A percentile compares a stretch with the other conserved stretches of the same genome.
These are phyloP conservation scores for Theristicus caerulescens DNA, from an alignment of 2,113 vertebrate species.

Conservation along the genomic window DNA sequence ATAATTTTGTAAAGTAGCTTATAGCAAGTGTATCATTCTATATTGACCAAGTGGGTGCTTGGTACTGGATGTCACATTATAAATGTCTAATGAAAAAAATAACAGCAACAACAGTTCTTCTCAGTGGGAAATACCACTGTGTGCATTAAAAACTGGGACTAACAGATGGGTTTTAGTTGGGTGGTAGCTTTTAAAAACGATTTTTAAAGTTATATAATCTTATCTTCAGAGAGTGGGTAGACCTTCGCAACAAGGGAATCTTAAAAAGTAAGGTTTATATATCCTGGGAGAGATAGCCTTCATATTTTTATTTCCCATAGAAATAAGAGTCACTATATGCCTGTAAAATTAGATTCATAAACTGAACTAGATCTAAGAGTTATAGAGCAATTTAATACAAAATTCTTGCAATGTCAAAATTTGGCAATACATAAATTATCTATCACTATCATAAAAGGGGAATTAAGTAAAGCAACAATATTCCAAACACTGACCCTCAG, in stretches of 20 bases:
- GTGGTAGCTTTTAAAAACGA: neutral
- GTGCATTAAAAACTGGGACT: neutral
- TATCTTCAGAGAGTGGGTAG: neutral
- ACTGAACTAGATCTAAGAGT: neutral
- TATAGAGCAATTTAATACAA: neutral
- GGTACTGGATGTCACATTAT: neutral
- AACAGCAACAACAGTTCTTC: neutral
- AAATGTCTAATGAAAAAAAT: neutral
- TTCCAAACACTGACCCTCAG: neutral
- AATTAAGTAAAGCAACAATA: neutral
- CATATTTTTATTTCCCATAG: neutral
- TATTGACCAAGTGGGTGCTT: neutral
- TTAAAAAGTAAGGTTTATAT: neutral
- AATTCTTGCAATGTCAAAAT: neutral
- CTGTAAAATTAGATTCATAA: neutral
- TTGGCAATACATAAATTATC: neutral
- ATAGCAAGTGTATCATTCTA: neutral
- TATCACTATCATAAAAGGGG: neutral
- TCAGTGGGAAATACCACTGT: neutral
- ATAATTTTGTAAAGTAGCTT: neutral
- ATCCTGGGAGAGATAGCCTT: neutral
- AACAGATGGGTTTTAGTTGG: neutral
- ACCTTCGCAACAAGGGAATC: neutral
- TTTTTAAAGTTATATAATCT: constrained; percentile 10
- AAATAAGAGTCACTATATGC: neutral